A percentile compares a stretch with the other conserved stretches of the same genome.
Conservation (phyloP, 1,140 invertebrate species). For the Drosophila mayri region DNA sequence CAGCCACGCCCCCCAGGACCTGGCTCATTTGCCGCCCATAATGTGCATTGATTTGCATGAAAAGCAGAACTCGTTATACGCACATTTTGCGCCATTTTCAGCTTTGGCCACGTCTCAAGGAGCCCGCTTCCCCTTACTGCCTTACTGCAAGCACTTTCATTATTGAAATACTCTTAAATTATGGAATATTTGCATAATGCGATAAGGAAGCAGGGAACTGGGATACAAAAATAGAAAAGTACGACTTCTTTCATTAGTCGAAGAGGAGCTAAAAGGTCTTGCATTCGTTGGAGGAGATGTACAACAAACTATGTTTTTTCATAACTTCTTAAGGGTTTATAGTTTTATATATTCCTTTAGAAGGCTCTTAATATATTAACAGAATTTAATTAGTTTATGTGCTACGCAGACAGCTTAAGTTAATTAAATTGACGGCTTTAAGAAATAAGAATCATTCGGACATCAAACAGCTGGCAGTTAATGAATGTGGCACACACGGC, state of each 20-base stretch:
- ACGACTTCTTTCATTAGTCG: slow-evolving; percentile 14
- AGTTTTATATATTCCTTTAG: background rate
- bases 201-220: slow-evolving; percentile 26
- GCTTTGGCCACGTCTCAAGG: slow-evolving; percentile 36
- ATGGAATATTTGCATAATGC: slow-evolving; percentile 62
- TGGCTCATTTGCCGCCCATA: slow-evolving; percentile 63
- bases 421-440: slow-evolving; percentile 20
- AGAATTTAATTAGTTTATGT: background rate
- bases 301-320: background rate
- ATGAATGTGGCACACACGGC: slow-evolving; percentile 46
- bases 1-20: slow-evolving; percentile 22
- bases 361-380: background rate
- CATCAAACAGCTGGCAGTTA: slow-evolving; percentile 45
- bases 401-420: background rate
- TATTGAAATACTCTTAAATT: slow-evolving; percentile 64
- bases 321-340: background rate
- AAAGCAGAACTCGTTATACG: slow-evolving; percentile 67
- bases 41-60: slow-evolving; percentile 66
- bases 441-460: slow-evolving; percentile 22
- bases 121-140: slow-evolving; percentile 8
- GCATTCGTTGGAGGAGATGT: too few relatives aligned
- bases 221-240: slow-evolving; percentile 7
- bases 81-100: slow-evolving; percentile 65
- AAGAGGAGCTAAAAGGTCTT: background rate
- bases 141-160: slow-evolving; percentile 51